Evolutionary conservation across 2,113 vertebrate species (phyloP).

Genomic region (Sula dactylatra): DNA sequence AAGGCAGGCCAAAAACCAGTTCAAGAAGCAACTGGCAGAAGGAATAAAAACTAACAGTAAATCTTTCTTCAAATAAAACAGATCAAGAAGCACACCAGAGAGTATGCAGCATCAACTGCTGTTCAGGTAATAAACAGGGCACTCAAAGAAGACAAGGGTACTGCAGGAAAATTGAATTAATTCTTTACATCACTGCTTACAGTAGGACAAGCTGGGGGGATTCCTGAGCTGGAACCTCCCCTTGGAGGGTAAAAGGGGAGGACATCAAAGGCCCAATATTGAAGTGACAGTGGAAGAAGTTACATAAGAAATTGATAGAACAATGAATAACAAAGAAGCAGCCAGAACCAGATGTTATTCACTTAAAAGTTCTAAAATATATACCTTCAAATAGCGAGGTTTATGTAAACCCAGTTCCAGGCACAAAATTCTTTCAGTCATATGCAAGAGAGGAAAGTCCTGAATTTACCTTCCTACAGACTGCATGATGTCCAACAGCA

Average conservation of each 20-base stretch:
- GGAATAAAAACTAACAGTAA: not conserved
- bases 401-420: not conserved
- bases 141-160: not conserved
- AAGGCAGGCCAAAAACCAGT: not conserved
- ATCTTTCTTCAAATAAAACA: not conserved
- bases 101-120: not conserved
- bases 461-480: slow-evolving; percentile 92
- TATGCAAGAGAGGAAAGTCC: not conserved
- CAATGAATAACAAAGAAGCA: not conserved
- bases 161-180: not conserved
- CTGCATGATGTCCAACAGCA: slow-evolving; percentile 97
- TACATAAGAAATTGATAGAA: not conserved
- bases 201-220: not conserved
- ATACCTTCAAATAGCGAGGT: not conserved
- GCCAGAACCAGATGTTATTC: not conserved
- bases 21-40: not conserved
- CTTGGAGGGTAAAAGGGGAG: not conserved
- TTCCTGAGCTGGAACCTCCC: not conserved
- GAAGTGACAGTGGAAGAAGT: not conserved
- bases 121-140: not conserved
- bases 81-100: not conserved
- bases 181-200: not conserved
- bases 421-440: not conserved
- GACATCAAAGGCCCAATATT: not conserved
- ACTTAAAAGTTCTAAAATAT: not conserved